phyloP scores from a whole-genome alignment of 2,888 invertebrate genomes.

The Busseola fusca region DNA sequence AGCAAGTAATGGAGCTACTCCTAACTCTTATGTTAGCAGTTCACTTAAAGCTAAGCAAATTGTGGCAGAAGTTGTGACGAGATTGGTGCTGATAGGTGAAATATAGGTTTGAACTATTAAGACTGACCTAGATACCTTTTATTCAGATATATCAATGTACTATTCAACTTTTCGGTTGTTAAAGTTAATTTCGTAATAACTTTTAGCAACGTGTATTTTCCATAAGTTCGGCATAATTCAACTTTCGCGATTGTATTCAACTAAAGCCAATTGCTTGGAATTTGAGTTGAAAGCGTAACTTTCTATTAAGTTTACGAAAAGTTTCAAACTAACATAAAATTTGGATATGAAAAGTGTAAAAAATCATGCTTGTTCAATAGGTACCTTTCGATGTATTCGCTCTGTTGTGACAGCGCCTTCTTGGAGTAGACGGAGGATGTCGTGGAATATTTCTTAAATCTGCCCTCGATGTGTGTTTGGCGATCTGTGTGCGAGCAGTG shows the following conservation, averaged over 20 bases:
- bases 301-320: constrained; percentile 13
- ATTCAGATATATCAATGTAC: constrained; percentile 14
- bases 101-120: constrained; percentile 43
- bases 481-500: constrained; percentile 79
- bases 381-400: constrained; percentile 87
- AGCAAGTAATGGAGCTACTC: constrained; percentile 15
- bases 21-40: constrained; percentile 6
- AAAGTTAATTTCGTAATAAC: constrained; percentile 25
- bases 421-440: constrained; percentile 87
- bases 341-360: background rate
- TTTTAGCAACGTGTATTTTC: constrained; percentile 15
- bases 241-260: constrained; percentile 8
- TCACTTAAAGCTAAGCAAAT: constrained; percentile 31
- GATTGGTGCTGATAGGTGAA: constrained; percentile 28
- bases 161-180: constrained; percentile 9
- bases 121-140: constrained; percentile 32
- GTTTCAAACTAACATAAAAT: constrained; percentile 13
- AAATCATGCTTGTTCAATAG: constrained; percentile 29
- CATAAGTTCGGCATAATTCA: constrained; percentile 3
- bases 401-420: constrained; percentile 84
- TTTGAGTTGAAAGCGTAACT: constrained; percentile 24
- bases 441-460: constrained; percentile 87
- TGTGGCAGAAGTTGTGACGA: constrained; percentile 27
- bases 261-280: constrained; percentile 21
- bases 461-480: constrained; percentile 85